These are phyloP conservation scores for Drosophila antonietae DNA, from an alignment of 2,888 invertebrate genomes.

Conservation along the genomic window DNA sequence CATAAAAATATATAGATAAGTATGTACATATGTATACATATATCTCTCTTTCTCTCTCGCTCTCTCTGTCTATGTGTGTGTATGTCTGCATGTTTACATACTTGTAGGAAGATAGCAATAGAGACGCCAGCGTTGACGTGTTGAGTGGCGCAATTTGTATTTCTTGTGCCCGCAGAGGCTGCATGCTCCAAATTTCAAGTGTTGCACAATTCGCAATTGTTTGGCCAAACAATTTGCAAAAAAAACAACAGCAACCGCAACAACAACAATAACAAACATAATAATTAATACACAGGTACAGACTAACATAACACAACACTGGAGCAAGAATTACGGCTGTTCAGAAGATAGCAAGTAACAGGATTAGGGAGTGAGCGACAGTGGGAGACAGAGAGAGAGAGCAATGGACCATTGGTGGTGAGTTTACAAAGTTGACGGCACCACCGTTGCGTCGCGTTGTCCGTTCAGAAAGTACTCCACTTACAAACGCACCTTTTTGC, in stretches of 20 bases:
- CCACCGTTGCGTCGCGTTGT: slow-evolving; percentile 24
- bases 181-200: slow-evolving; percentile 57
- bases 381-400: neutral
- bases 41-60: too few species aligned
- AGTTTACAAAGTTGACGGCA: slow-evolving; percentile 60
- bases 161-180: slow-evolving; percentile 24
- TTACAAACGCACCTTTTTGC: slow-evolving; percentile 52
- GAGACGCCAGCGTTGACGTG: slow-evolving; percentile 27
- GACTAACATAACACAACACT: slow-evolving; percentile 24
- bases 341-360: slow-evolving; percentile 7
- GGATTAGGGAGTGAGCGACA: slow-evolving; percentile 13
- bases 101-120: slow-evolving; percentile 16
- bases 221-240: slow-evolving; percentile 60
- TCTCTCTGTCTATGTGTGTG: neutral
- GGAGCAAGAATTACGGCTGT: slow-evolving; percentile 6
- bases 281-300: slow-evolving; percentile 1
- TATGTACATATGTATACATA: neutral
- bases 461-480: slow-evolving; percentile 23
- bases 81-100: slow-evolving; percentile 6
- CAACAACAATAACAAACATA: neutral
- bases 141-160: slow-evolving; percentile 55
- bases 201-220: slow-evolving; percentile 66
- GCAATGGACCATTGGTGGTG: slow-evolving; percentile 57
- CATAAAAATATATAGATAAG: slow-evolving; percentile 7
- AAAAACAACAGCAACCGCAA: slow-evolving; percentile 22